Percentiles rank a stretch among this genome's conserved stretches.
Evolutionary conservation across 2,113 vertebrate species (phyloP).

Genomic region (Cariama cristata): DNA sequence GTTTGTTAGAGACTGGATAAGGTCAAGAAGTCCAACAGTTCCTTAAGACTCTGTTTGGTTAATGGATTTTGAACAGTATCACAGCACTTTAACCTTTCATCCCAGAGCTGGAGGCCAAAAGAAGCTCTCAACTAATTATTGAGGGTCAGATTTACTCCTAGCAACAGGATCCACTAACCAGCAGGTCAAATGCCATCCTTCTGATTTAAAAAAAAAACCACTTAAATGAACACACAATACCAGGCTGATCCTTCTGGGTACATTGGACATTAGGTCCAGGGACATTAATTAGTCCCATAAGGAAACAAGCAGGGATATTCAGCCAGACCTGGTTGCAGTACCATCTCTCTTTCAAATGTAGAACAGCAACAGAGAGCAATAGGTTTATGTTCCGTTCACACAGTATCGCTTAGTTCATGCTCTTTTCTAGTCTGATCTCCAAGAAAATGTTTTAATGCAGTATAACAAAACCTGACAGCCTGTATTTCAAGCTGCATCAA

Average conservation of each 20-base stretch:
- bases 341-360: background rate
- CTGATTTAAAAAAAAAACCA: background rate
- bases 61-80: slow-evolving; percentile 28
- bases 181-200: background rate
- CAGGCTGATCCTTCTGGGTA: background rate
- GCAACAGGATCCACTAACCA: background rate
- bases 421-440: background rate
- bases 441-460: background rate
- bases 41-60: slow-evolving; percentile 40
- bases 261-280: background rate
- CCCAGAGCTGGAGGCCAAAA: background rate
- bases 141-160: background rate
- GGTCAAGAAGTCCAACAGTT: slow-evolving; percentile 29
- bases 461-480: background rate
- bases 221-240: background rate
- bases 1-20: slow-evolving; percentile 15
- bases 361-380: background rate
- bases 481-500: background rate
- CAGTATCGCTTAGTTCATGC: background rate
- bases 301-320: background rate
- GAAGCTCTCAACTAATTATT: background rate
- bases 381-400: background rate
- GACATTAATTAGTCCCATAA: background rate
- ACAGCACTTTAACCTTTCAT: background rate
- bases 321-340: background rate